Evolutionary conservation across 2,113 vertebrate genomes (phyloP).

Genomic region (Protomyctophum bolini): DNA sequence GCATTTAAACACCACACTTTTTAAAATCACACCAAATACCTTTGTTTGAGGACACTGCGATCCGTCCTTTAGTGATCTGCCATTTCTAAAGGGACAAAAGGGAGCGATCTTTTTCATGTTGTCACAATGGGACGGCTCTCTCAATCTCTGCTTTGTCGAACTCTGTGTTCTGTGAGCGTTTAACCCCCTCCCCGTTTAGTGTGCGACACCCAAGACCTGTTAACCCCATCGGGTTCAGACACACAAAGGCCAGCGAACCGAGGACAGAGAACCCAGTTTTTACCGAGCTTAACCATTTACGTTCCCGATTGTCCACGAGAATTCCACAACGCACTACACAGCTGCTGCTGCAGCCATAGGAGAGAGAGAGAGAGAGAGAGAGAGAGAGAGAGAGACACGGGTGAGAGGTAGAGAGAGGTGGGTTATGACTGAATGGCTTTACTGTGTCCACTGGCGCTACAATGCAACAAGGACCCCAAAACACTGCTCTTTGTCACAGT

Average conservation of each 20-base stretch:
- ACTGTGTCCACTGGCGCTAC: conserved; percentile 37
- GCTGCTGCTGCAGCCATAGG: conserved; percentile 47
- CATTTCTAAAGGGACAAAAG: conserved; percentile 67
- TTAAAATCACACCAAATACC: conserved; percentile 55
- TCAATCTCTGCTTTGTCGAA: conserved; percentile 57
- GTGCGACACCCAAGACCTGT: conserved; percentile 65
- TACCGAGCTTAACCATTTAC: conserved; percentile 57
- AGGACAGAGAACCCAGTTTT: conserved; percentile 38
- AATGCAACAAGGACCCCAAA: conserved; percentile 47
- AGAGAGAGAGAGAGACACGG: background rate
- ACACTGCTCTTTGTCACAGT: conserved; percentile 56
- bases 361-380: background rate
- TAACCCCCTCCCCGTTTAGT: conserved; percentile 37
- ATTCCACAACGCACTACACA: conserved; percentile 58
- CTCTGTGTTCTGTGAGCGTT: conserved; percentile 51
- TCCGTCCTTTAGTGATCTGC: conserved; percentile 61
- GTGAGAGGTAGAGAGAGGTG: conserved; percentile 1
- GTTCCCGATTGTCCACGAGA: conserved; percentile 47
- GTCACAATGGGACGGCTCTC: conserved; percentile 55
- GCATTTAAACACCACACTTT: conserved; percentile 38
- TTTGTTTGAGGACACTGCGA: conserved; percentile 55
- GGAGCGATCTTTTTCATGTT: conserved; percentile 59
- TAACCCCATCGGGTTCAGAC: conserved; percentile 56
- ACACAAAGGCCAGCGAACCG: conserved; percentile 50
- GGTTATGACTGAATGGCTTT: conserved; percentile 51